Conservation (phyloP, 2,113 vertebrate species). For the Cygnus buccinator region DNA sequence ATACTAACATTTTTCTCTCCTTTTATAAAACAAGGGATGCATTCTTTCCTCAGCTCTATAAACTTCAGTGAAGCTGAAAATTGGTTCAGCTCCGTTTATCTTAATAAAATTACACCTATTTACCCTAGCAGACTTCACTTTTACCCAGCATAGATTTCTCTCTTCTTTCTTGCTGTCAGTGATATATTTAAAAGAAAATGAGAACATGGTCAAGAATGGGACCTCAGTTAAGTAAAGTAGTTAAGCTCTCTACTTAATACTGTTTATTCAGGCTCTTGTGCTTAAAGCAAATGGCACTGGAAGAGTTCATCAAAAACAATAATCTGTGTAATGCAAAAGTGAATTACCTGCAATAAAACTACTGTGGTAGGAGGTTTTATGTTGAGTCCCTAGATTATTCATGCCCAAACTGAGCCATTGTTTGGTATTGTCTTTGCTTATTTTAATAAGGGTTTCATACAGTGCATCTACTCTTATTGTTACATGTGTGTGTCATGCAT, state of each 20-base stretch:
- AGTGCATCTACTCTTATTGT: neutral
- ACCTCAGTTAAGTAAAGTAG: neutral
- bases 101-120: slow-evolving; percentile 26
- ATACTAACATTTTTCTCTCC: neutral
- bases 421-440: neutral
- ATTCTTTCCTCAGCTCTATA: neutral
- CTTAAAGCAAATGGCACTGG: neutral
- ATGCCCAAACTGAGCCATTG: neutral
- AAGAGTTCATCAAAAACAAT: neutral
- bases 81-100: slow-evolving; percentile 46
- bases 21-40: slow-evolving; percentile 20
- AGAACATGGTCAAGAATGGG: neutral
- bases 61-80: slow-evolving; percentile 47
- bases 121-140: slow-evolving; percentile 3
- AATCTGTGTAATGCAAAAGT: neutral
- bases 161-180: neutral
- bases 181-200: neutral
- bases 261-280: neutral
- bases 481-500: neutral
- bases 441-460: neutral
- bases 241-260: neutral
- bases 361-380: neutral
- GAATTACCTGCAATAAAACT: neutral
- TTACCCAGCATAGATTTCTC: neutral
- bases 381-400: neutral